Conservation (phyloP, 2,888 invertebrate species). For the Agrochola macilenta region DNA sequence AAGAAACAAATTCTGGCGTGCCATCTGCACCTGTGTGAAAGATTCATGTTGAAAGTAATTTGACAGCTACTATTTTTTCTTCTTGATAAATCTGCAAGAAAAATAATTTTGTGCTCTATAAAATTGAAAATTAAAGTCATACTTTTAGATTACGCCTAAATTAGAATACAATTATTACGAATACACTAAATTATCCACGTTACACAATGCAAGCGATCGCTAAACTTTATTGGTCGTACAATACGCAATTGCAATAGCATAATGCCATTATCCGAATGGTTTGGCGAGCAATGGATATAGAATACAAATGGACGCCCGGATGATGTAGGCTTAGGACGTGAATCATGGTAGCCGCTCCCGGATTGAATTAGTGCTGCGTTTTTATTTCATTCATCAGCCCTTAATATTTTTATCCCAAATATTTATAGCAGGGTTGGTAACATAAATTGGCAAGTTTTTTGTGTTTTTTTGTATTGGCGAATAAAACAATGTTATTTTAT, state of each 20-base stretch:
- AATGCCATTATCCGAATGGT: slow-evolving; percentile 55
- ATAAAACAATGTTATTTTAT: slow-evolving; percentile 17
- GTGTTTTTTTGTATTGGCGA: slow-evolving; percentile 17
- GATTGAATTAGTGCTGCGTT: slow-evolving; percentile 55
- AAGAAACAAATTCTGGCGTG: too few species aligned
- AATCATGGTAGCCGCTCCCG: slow-evolving; percentile 50
- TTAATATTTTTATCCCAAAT: slow-evolving; percentile 41
- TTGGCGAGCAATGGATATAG: slow-evolving; percentile 52
- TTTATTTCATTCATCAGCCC: slow-evolving; percentile 53
- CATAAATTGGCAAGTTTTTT: slow-evolving; percentile 37
- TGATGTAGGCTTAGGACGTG: slow-evolving; percentile 59
- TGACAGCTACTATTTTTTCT: background rate
- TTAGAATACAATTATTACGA: slow-evolving; percentile 27
- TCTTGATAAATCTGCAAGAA: background rate
- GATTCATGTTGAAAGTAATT: slow-evolving; percentile 19
- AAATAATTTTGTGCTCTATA: background rate
- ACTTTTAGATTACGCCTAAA: background rate
- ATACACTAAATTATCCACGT: slow-evolving; percentile 15
- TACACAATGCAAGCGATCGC: slow-evolving; percentile 31
- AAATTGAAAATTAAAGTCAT: background rate
- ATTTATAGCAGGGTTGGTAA: slow-evolving; percentile 39
- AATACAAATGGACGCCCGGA: slow-evolving; percentile 61
- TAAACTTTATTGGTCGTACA: slow-evolving; percentile 47
- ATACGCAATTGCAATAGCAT: slow-evolving; percentile 56
- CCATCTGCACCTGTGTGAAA: slow-evolving; percentile 3